Conservation (phyloP, 1,140 invertebrate species). For the Armadillidium nasatum region DNA sequence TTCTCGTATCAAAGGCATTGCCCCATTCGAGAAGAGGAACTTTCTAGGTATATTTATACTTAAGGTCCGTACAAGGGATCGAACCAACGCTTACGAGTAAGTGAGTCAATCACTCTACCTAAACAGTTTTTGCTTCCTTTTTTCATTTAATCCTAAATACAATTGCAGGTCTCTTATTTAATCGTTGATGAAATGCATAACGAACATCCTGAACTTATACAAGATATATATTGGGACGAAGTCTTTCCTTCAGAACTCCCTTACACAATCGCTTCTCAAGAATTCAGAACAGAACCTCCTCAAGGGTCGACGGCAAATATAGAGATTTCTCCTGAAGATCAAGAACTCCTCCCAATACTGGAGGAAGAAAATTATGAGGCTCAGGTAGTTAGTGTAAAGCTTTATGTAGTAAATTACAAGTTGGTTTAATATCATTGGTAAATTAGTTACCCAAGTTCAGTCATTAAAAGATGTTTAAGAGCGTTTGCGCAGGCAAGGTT, state of each 20-base stretch:
- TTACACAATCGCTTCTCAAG: slow-evolving; percentile 72
- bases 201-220: slow-evolving; percentile 77
- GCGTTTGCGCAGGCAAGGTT: background rate
- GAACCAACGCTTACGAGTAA: no score
- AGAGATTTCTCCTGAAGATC: slow-evolving; percentile 54
- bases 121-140: no score
- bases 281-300: slow-evolving; percentile 71
- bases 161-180: slow-evolving; percentile 68
- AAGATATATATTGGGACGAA: slow-evolving; percentile 85
- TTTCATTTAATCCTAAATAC: no score
- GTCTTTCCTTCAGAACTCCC: slow-evolving; percentile 76
- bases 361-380: slow-evolving; percentile 12
- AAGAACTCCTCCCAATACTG: slow-evolving; percentile 28
- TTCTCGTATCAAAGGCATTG: no score
- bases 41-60: no score
- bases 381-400: background rate
- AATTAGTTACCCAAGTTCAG: no score
- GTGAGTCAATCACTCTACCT: no score
- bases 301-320: slow-evolving; percentile 77
- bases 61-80: no score
- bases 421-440: no score
- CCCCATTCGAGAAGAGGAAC: no score
- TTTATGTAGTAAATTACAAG: background rate
- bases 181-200: slow-evolving; percentile 91
- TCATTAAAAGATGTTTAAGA: no score